Conservation (phyloP, 2,888 invertebrate genomes). For the Acleris sparsana region DNA sequence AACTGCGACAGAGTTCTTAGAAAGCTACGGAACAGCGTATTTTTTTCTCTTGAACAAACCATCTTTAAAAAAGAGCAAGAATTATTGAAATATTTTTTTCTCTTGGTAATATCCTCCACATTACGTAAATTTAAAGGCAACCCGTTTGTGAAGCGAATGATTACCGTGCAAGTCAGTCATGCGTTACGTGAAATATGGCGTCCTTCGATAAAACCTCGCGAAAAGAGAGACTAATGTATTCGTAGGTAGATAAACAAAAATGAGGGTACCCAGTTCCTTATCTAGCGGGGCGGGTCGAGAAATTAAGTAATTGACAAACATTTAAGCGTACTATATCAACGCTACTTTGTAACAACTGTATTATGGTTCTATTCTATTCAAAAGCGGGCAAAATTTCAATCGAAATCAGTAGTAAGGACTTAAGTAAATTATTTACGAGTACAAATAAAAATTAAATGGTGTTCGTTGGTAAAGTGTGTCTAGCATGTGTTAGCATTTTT, state of each 20-base stretch:
- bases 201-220: slow-evolving; percentile 43
- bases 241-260: slow-evolving; percentile 48
- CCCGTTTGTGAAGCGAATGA: slow-evolving; percentile 49
- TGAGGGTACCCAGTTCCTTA: slow-evolving; percentile 50
- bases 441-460: too few species aligned
- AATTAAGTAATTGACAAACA: slow-evolving; percentile 50
- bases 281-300: slow-evolving; percentile 43
- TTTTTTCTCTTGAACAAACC: too few species aligned
- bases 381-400: background rate
- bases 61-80: too few species aligned
- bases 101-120: slow-evolving; percentile 27
- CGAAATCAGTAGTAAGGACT: too few species aligned
- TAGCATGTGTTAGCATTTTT: too few species aligned
- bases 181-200: slow-evolving; percentile 40
- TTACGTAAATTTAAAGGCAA: slow-evolving; percentile 43
- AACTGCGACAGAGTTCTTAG: too few species aligned
- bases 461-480: too few species aligned
- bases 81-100: too few species aligned
- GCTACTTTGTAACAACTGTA: background rate
- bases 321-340: slow-evolving; percentile 28
- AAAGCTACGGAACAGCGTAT: too few species aligned
- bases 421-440: too few species aligned
- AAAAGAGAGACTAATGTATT: slow-evolving; percentile 49
- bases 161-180: slow-evolving; percentile 59
- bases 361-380: background rate